phyloP scores from a whole-genome alignment of 2,113 vertebrate species.

The Syrrhaptes paradoxus region DNA sequence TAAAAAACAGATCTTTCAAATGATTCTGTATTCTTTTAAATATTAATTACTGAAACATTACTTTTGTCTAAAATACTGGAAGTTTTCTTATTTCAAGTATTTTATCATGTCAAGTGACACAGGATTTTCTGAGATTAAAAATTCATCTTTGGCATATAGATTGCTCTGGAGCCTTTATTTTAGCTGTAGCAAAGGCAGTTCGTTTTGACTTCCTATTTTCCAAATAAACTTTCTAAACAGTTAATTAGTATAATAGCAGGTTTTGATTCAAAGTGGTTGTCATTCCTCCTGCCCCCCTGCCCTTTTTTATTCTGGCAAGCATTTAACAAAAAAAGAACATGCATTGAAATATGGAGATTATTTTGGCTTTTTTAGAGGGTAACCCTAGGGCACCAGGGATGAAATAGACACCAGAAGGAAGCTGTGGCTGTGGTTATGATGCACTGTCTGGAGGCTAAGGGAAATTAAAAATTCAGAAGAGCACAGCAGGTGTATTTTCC shows the following conservation, averaged over 20 bases:
- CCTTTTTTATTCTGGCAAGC: background rate
- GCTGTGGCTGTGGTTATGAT: background rate
- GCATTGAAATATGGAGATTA: background rate
- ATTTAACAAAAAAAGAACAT: background rate
- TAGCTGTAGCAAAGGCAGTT: background rate
- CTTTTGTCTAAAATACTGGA: background rate
- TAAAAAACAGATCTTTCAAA: background rate
- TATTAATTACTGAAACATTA: background rate
- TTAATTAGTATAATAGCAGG: background rate
- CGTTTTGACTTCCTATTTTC: background rate
- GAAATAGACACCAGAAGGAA: background rate
- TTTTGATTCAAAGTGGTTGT: background rate
- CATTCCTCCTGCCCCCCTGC: rapidly evolving
- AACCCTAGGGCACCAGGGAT: background rate
- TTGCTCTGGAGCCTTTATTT: background rate
- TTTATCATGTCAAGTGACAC: background rate
- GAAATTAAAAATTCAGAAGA: background rate
- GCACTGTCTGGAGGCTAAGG: background rate
- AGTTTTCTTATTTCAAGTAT: background rate
- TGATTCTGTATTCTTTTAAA: background rate
- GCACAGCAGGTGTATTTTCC: background rate
- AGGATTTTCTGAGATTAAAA: background rate
- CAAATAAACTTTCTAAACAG: background rate
- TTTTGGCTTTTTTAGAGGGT: background rate
- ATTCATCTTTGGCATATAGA: background rate